These are phyloP conservation scores for Geodia barretti DNA, from an alignment of 37 sponge, comb jelly and placozoan genomes.

Conservation along the genomic window DNA sequence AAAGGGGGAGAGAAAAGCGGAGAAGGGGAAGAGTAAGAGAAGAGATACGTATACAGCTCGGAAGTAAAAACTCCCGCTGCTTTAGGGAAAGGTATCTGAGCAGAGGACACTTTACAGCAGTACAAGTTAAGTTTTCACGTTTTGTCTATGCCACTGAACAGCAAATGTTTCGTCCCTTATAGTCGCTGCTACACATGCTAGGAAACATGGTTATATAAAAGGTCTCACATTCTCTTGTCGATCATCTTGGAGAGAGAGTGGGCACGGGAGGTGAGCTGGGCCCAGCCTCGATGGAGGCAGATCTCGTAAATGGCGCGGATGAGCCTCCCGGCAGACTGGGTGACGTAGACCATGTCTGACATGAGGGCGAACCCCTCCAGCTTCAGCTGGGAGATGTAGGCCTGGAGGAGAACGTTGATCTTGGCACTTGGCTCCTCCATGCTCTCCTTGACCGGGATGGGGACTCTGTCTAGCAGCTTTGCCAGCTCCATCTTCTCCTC, in stretches of 20 bases:
- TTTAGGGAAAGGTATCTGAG: too few relatives aligned
- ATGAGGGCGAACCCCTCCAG: slow-evolving; percentile 97
- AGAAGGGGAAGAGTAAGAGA: neutral
- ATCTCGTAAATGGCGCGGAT: slow-evolving; percentile 97
- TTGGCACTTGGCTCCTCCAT: slow-evolving; percentile 99
- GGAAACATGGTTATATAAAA: neutral
- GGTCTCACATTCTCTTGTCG: slow-evolving; percentile 90
- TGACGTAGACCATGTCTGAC: slow-evolving; percentile 98
- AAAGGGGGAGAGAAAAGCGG: neutral
- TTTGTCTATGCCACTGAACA: too few relatives aligned
- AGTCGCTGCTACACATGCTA: neutral
- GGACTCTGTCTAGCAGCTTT: slow-evolving; percentile 92
- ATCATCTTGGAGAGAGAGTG: slow-evolving; percentile 97
- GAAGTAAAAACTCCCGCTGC: too few relatives aligned
- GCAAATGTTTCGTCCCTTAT: too few relatives aligned
- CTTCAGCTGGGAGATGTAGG: slow-evolving; percentile 98
- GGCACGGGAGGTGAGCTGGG: slow-evolving; percentile 86
- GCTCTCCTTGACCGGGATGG: slow-evolving; percentile 98
- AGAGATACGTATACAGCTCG: neutral
- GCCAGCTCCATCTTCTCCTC: slow-evolving; percentile 97
- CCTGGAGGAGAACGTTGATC: slow-evolving; percentile 95
- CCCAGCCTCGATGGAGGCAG: slow-evolving; percentile 93
- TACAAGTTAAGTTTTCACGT: too few relatives aligned
- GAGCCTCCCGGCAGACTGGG: slow-evolving; percentile 95
- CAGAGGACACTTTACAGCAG: too few relatives aligned